Percentiles rank a stretch among this genome's conserved stretches.
phyloP scores from a whole-genome alignment of 2,113 vertebrate species.

The Muntiacus muntjak region DNA sequence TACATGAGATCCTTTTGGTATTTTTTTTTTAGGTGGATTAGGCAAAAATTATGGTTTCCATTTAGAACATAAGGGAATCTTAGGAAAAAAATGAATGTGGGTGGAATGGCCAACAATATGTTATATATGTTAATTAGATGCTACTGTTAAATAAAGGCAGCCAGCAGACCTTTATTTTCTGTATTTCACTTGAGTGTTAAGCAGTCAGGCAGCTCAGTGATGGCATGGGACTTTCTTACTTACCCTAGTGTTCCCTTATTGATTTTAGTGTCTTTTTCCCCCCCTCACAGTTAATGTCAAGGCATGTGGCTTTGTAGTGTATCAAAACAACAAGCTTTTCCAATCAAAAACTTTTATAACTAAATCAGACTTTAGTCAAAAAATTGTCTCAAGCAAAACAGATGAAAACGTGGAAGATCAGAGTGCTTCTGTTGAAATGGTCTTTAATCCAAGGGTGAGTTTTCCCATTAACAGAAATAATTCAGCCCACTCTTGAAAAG shows the following conservation, averaged over 20 bases:
- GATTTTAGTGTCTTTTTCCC: neutral
- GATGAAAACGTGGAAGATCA: neutral
- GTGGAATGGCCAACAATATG: neutral
- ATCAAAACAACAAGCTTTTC: conserved; percentile 78
- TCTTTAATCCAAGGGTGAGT: conserved; percentile 71
- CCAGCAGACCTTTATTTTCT: neutral
- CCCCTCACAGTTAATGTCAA: neutral
- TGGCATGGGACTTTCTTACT: neutral
- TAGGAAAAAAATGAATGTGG: neutral
- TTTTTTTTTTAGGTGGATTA: neutral
- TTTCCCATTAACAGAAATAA: neutral
- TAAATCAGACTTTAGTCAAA: conserved; percentile 38
- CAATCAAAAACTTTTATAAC: conserved; percentile 61
- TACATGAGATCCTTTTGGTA: neutral
- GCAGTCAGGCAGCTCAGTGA: neutral
- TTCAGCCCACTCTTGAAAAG: neutral
- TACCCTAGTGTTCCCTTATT: neutral
- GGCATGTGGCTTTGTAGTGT: conserved; percentile 73
- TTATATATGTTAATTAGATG: neutral
- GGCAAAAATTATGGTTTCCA: neutral
- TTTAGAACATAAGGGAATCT: neutral
- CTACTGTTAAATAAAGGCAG: neutral
- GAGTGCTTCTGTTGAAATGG: conserved; percentile 14
- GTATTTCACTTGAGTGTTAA: neutral
- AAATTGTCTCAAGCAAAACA: conserved; percentile 54